These are phyloP conservation scores for Myoxocephalus aenaeus DNA, from an alignment of 2,797 vertebrate genomes.

Conservation along the genomic window DNA sequence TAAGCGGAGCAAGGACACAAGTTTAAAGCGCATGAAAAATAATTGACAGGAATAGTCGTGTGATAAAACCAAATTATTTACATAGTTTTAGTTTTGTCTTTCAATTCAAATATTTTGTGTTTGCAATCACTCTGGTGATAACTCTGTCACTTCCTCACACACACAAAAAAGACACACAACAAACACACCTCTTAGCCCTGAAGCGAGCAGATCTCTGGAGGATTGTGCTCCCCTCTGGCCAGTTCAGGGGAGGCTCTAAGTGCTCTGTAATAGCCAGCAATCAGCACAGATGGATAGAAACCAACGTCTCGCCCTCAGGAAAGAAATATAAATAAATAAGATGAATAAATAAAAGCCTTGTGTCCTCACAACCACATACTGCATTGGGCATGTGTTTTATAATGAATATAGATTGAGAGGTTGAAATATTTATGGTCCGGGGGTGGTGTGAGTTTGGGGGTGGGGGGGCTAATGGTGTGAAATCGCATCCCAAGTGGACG, in stretches of 20 bases:
- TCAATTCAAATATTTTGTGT: slow-evolving; percentile 26
- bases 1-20: background rate
- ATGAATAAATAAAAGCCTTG: slow-evolving; percentile 86
- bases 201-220: slow-evolving; percentile 75
- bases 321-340: slow-evolving; percentile 88
- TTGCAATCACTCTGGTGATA: slow-evolving; percentile 36
- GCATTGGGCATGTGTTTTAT: slow-evolving; percentile 83
- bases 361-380: slow-evolving; percentile 80
- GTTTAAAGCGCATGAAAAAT: slow-evolving; percentile 5
- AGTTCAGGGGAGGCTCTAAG: slow-evolving; percentile 81
- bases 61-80: background rate
- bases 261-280: slow-evolving; percentile 86
- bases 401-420: slow-evolving; percentile 88
- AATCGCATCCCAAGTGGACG: slow-evolving; percentile 71
- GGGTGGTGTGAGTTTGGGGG: slow-evolving; percentile 70
- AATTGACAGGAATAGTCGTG: background rate
- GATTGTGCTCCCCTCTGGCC: slow-evolving; percentile 70
- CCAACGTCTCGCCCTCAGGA: slow-evolving; percentile 79
- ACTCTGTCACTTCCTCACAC: slow-evolving; percentile 29
- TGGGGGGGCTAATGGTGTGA: slow-evolving; percentile 73
- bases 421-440: slow-evolving; percentile 87
- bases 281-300: slow-evolving; percentile 83
- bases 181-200: slow-evolving; percentile 73
- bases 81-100: slow-evolving; percentile 8
- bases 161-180: slow-evolving; percentile 46